Evolutionary conservation across 2,888 invertebrate species (phyloP).

Genomic region (Bellardia bayeri): DNA sequence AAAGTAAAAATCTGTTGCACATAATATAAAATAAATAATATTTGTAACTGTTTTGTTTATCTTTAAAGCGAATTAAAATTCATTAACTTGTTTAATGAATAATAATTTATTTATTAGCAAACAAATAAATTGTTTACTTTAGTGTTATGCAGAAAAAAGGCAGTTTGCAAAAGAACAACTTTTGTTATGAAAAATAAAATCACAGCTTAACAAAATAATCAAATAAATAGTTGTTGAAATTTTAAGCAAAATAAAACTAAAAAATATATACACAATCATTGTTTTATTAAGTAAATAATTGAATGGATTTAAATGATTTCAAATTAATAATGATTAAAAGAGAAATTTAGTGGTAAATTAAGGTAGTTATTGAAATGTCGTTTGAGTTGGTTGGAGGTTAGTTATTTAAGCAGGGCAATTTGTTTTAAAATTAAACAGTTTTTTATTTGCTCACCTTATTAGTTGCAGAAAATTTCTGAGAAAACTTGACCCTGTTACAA

Average conservation of each 20-base stretch:
- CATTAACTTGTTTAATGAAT: conserved; percentile 27
- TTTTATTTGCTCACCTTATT: too few relatives aligned
- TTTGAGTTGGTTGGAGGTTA: too few relatives aligned
- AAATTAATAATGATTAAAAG: too few relatives aligned
- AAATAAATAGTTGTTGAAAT: conserved; percentile 54
- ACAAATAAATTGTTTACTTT: conserved; percentile 42
- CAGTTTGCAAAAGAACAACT: neutral
- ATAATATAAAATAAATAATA: neutral
- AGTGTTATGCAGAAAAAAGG: neutral
- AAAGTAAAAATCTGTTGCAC: neutral
- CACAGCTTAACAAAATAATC: conserved; percentile 46
- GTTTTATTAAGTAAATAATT: conserved; percentile 12
- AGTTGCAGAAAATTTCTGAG: too few relatives aligned
- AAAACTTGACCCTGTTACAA: too few relatives aligned
- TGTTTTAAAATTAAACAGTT: too few relatives aligned
- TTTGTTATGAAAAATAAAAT: conserved; percentile 17
- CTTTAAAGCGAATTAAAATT: conserved; percentile 29
- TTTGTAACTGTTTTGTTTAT: conserved; percentile 4
- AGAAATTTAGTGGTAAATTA: too few relatives aligned
- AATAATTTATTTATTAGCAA: conserved; percentile 49
- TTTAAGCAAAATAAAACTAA: conserved; percentile 15
- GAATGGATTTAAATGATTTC: neutral
- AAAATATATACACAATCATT: neutral
- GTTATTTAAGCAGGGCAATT: too few relatives aligned
- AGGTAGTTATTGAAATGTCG: too few relatives aligned